These are phyloP conservation scores for Cheilosia grossa DNA, from an alignment of 2,888 invertebrate species.

Conservation along the genomic window DNA sequence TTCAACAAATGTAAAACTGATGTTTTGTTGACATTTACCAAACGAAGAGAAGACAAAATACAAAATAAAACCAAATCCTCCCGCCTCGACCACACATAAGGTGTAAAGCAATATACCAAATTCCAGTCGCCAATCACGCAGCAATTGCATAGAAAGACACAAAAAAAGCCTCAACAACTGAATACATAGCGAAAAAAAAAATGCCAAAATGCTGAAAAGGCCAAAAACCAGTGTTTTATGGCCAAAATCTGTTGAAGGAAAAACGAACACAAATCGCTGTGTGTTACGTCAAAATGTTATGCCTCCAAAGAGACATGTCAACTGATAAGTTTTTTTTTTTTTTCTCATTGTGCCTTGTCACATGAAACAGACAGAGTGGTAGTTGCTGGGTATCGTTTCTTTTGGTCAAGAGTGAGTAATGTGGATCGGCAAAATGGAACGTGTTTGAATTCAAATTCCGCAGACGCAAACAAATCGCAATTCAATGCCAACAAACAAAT, in stretches of 20 bases:
- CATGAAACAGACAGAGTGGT: slow-evolving; percentile 11
- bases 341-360: not conserved
- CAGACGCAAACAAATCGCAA: slow-evolving; percentile 40
- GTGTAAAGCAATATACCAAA: slow-evolving; percentile 40
- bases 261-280: slow-evolving; percentile 11
- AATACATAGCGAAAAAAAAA: slow-evolving; percentile 8
- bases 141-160: slow-evolving; percentile 51
- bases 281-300: slow-evolving; percentile 68
- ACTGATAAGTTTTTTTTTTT: slow-evolving; percentile 49
- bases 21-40: slow-evolving; percentile 69
- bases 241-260: slow-evolving; percentile 41
- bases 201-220: slow-evolving; percentile 33
- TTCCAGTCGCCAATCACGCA: slow-evolving; percentile 60
- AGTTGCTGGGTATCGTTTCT: not conserved
- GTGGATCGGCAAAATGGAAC: slow-evolving; percentile 47
- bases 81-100: slow-evolving; percentile 42
- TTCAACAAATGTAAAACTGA: slow-evolving; percentile 68
- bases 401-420: slow-evolving; percentile 42
- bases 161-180: slow-evolving; percentile 2
- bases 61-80: slow-evolving; percentile 36
- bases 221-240: slow-evolving; percentile 60
- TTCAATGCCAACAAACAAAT: slow-evolving; percentile 61
- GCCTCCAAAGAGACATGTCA: slow-evolving; percentile 61
- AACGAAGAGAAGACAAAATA: slow-evolving; percentile 9
- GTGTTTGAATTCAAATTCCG: slow-evolving; percentile 61